Percentiles rank a stretch among this genome's conserved stretches.
Evolutionary conservation across 2,113 vertebrate species (phyloP).

Genomic region (Podarcis raffonei): DNA sequence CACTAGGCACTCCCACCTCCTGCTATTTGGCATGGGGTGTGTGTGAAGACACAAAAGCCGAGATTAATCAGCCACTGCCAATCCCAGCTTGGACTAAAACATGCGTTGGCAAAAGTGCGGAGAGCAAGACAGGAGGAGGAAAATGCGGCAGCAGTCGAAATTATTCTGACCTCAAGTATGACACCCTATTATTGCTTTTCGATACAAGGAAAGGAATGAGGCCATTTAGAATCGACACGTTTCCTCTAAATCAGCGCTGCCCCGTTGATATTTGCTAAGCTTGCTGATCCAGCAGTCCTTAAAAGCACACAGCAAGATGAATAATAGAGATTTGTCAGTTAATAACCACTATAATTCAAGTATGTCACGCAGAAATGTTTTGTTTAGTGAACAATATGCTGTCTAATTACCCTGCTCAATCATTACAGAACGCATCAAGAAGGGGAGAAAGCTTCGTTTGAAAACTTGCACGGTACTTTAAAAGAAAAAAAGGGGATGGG

Average conservation of each 20-base stretch:
- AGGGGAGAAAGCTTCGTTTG: slow-evolving; percentile 59
- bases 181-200: slow-evolving; percentile 36
- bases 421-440: slow-evolving; percentile 81
- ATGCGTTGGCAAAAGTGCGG: not conserved
- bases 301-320: slow-evolving; percentile 80
- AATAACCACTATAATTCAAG: slow-evolving; percentile 93
- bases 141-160: slow-evolving; percentile 26
- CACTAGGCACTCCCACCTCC: not conserved
- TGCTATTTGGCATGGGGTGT: not conserved
- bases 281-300: slow-evolving; percentile 77
- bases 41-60: not conserved
- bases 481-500: not conserved
- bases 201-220: slow-evolving; percentile 24
- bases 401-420: slow-evolving; percentile 92
- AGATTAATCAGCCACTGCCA: not conserved
- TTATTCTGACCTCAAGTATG: slow-evolving; percentile 41
- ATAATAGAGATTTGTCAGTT: slow-evolving; percentile 89
- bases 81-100: not conserved
- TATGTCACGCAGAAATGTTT: slow-evolving; percentile 86
- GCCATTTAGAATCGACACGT: slow-evolving; percentile 42
- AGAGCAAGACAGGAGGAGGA: not conserved
- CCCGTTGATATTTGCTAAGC: slow-evolving; percentile 57
- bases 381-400: slow-evolving; percentile 92
- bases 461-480: slow-evolving; percentile 33
- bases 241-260: slow-evolving; percentile 53